Conservation (phyloP, 2,797 vertebrate genomes). For the Phrynocephalus vlangalii region DNA sequence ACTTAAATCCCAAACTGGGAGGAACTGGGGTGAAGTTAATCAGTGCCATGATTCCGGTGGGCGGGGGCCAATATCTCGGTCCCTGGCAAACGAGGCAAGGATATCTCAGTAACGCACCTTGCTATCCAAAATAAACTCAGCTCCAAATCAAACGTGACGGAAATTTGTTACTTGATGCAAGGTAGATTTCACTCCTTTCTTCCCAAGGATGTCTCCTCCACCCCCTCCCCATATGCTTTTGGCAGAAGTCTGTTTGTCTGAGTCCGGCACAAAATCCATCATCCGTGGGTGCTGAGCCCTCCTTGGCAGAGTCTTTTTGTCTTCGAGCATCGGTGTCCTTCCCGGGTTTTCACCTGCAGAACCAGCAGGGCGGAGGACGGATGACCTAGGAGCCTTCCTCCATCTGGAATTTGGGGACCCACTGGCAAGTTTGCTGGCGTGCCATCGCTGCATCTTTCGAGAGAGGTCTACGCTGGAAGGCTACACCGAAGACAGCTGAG, state of each 20-base stretch:
- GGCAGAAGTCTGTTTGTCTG: too few species aligned
- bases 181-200: not conserved
- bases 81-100: too few species aligned
- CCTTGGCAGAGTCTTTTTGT: not conserved
- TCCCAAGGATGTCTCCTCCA: not conserved
- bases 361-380: not conserved
- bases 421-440: not conserved
- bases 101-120: not conserved
- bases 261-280: not conserved
- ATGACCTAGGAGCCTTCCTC: not conserved
- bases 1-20: not conserved
- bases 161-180: not conserved
- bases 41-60: not conserved
- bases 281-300: not conserved
- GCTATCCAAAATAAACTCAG: not conserved
- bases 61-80: too few species aligned
- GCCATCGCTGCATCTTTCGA: not conserved
- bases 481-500: not conserved
- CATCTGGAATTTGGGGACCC: not conserved
- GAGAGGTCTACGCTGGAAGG: accelerated
- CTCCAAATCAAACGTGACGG: too few species aligned
- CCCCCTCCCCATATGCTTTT: too few species aligned
- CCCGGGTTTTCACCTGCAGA: not conserved
- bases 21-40: not conserved
- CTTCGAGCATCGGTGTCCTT: not conserved